Evolutionary conservation across 1,140 invertebrate genomes (phyloP).

Genomic region (Pemphigus obesinymphae): DNA sequence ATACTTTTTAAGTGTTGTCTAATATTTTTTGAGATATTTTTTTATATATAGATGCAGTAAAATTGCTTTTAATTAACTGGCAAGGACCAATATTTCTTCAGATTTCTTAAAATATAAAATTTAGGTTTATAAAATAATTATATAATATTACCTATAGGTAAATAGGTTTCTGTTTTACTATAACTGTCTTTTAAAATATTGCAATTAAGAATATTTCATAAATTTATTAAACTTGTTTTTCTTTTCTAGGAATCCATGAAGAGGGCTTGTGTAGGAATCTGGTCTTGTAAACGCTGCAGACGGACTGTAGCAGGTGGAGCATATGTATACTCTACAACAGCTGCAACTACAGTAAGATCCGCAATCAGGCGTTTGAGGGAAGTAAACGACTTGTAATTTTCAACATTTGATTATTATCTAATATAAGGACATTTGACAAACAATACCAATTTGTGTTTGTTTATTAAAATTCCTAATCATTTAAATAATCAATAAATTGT

Average conservation of each 20-base stretch:
- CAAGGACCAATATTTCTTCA: no score
- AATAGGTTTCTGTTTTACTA: no score
- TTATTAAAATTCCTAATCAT: neutral
- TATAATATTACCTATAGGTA: no score
- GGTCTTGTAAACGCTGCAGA: slow-evolving; percentile 94
- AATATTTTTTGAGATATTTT: no score
- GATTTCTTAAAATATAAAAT: no score
- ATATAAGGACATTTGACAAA: slow-evolving; percentile 29
- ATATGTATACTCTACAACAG: slow-evolving; percentile 94
- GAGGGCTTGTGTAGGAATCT: slow-evolving; percentile 94
- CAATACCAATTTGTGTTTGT: neutral
- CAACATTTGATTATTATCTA: slow-evolving; percentile 42
- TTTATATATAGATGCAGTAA: no score
- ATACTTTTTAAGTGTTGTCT: no score
- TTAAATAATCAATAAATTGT: neutral
- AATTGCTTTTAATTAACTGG: no score
- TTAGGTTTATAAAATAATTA: no score
- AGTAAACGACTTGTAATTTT: slow-evolving; percentile 80
- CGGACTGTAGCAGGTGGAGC: slow-evolving; percentile 93
- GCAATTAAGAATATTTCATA: no score
- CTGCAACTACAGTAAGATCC: slow-evolving; percentile 90
- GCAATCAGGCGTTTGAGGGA: slow-evolving; percentile 94
- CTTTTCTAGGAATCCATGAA: slow-evolving; percentile 92
- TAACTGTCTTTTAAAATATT: no score
- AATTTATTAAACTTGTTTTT: slow-evolving; percentile 21